These are phyloP conservation scores for Manis crassicaudata DNA, from an alignment of 2,797 vertebrate species.

Conservation along the genomic window DNA sequence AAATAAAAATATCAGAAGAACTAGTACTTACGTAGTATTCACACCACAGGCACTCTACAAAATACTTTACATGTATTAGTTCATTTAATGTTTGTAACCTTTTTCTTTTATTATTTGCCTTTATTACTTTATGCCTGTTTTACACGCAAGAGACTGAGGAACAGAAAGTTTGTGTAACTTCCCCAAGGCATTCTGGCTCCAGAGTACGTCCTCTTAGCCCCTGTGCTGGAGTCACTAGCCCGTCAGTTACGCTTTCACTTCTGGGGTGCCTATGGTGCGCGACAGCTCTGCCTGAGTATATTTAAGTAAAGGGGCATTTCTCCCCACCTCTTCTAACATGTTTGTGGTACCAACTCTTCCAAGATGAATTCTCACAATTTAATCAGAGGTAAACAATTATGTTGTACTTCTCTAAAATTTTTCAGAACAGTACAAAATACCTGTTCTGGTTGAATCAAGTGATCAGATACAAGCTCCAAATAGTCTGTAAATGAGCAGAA, in stretches of 20 bases:
- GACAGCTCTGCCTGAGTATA: background rate
- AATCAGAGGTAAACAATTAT: background rate
- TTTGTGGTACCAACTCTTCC: background rate
- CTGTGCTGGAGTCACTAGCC: background rate
- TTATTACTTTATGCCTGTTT: background rate
- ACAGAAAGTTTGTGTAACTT: background rate
- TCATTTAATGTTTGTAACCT: background rate
- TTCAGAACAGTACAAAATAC: background rate
- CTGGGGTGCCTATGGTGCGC: background rate
- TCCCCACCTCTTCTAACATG: background rate
- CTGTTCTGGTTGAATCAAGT: slow-evolving; percentile 43
- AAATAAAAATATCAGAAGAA: background rate
- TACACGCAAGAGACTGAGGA: background rate
- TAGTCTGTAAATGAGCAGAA: background rate
- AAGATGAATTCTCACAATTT: background rate
- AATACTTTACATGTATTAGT: background rate
- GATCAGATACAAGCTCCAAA: background rate
- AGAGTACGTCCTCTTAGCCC: background rate
- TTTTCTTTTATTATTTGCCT: background rate
- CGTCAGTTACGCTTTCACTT: background rate
- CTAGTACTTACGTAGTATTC: background rate
- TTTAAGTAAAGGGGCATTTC: background rate
- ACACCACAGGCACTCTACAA: background rate
- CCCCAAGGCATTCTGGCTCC: background rate
- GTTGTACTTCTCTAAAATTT: background rate